Evolutionary conservation across 2,888 invertebrate genomes (phyloP), one percentile per base, ranked within the genome.

Genomic region (Clostera curtula): DNA sequence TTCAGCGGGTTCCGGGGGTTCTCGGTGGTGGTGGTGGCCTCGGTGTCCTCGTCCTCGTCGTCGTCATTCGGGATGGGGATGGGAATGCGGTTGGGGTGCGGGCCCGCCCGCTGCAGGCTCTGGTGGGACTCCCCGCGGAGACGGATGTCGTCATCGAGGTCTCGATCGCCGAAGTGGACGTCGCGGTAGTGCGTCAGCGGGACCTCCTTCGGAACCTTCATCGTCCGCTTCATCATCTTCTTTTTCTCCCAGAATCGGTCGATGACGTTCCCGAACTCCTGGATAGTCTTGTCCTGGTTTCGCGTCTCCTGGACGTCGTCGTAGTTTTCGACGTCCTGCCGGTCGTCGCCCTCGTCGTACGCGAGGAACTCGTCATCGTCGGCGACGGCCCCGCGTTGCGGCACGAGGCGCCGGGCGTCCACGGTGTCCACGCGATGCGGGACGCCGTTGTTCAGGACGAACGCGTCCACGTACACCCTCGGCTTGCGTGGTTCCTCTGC

Each of bases 401-500:
- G 49, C 25, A 53, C 38, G 19, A 56, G 43, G 2, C 52, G 50
- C 21, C 56, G 61, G 1, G 80, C 83, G 36, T 83, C 80, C 4
- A 76, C 52, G 0, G 84, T 63, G 37, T 68, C 60, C 10, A 77
- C 71, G 25, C 70, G 65, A 22, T 69, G 69, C 1, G 76, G 59
- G n/a, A 74, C 66, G n/a, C 84, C 84, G 44, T 77, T 61, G 11
- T 70, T 56, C 5, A 84, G 63, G 5, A 84, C 70, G 41, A 80
- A 83, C 0, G 84, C 84, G 36, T 84, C 83, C 6, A 84, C 72
- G 43, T 65, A 84, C 8, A 84, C 82, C 25, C 79, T 70, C 1
- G 80, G 75, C 9, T 63, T 52, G 2, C 70, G 63, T 17, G 70
- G 66, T 24, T 61, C 53, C 1, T 56, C 58, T n/a, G 42, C 45